A percentile compares a stretch with the other conserved stretches of the same genome.
These are phyloP conservation scores for Phoeniculus purpureus DNA, from an alignment of 2,797 vertebrate genomes.

Conservation along the genomic window DNA sequence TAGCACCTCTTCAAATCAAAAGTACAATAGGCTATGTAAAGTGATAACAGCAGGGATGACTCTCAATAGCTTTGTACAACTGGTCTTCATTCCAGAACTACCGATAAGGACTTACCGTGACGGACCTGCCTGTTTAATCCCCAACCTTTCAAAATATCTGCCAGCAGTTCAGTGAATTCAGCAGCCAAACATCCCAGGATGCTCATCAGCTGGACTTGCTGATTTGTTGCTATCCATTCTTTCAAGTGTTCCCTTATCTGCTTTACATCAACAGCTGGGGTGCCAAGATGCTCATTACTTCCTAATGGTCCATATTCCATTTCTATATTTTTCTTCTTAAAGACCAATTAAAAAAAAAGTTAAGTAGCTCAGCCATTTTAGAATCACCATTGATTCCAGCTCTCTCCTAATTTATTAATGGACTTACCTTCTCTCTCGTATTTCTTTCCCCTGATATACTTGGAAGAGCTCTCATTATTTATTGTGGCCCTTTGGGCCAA, in stretches of 20 bases:
- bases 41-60: not conserved
- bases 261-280: slow-evolving; percentile 78
- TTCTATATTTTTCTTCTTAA: slow-evolving; percentile 83
- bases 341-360: slow-evolving; percentile 79
- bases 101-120: not conserved
- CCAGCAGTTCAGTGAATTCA: slow-evolving; percentile 71
- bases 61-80: not conserved
- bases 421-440: slow-evolving; percentile 56
- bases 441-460: slow-evolving; percentile 66
- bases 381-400: slow-evolving; percentile 77
- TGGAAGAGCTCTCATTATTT: slow-evolving; percentile 68
- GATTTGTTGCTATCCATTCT: slow-evolving; percentile 74
- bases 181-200: slow-evolving; percentile 70
- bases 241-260: slow-evolving; percentile 78
- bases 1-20: not conserved
- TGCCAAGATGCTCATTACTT: slow-evolving; percentile 81
- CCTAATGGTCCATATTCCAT: slow-evolving; percentile 78
- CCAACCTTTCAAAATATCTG: slow-evolving; percentile 72
- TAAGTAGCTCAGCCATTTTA: slow-evolving; percentile 76
- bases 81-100: not conserved
- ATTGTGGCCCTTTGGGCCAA: slow-evolving; percentile 58
- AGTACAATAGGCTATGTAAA: not conserved
- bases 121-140: slow-evolving; percentile 65
- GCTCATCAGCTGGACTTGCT: slow-evolving; percentile 61
- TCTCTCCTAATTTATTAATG: slow-evolving; percentile 78